Conservation (phyloP, 2,113 vertebrate genomes). For the Potamarius usumacintae region DNA sequence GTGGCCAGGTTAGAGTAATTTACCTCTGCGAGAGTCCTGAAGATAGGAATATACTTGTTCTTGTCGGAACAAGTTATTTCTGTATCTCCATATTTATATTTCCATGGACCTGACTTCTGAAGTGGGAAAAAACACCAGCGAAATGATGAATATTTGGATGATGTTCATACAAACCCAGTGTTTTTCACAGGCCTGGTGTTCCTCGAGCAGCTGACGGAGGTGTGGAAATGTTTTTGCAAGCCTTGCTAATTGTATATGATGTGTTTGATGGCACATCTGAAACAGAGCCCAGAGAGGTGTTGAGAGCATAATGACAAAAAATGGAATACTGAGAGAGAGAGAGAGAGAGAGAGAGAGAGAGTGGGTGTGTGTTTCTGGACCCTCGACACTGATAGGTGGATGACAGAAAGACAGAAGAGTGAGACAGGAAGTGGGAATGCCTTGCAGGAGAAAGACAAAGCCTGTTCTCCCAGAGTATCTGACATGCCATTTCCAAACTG, state of each 20-base stretch:
- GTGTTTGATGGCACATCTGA: constrained; percentile 6
- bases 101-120: background rate
- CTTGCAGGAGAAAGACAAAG: constrained; percentile 5
- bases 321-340: background rate
- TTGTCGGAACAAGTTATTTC: background rate
- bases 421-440: background rate
- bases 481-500: constrained; percentile 13
- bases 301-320: constrained; percentile 2
- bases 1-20: background rate
- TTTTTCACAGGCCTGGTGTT: background rate
- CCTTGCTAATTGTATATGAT: background rate
- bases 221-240: background rate
- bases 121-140: background rate
- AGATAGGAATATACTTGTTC: background rate
- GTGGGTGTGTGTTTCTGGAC: background rate
- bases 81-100: background rate
- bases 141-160: background rate
- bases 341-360: background rate
- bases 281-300: constrained; percentile 6
- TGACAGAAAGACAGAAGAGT: background rate
- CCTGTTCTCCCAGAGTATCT: background rate
- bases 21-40: background rate
- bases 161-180: background rate
- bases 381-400: background rate
- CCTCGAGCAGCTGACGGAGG: background rate